Base-by-base conservation (phyloP, 2,113 vertebrate species). In the Cnemophilus loriae region DNA sequence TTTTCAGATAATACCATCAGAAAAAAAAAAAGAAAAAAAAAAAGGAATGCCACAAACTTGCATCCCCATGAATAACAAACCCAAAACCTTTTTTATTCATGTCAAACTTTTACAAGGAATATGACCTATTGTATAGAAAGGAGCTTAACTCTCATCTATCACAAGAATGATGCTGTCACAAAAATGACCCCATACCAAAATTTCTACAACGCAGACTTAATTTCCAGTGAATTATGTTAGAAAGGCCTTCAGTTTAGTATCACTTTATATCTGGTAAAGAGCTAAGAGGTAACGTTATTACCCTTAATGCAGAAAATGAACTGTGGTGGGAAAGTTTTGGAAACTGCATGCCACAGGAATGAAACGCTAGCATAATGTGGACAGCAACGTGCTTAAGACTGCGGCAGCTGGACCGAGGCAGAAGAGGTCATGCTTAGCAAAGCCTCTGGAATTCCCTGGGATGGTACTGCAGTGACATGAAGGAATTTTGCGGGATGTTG, bases 401-500 rank as follows among this genome's bases (percentile, higher is more conserved):
- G 39, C 2, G 3, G 63, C 4, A 6, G 83, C 37, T 64, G 79
- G 73, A 60, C 63, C 0, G 16, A 93, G 67, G 85, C 82, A 93
- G 71, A 53, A 83, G 65, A 92, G 69, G 92, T 96, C 85, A 92
- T 2, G 46, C 86, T 89, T 55, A 84, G 88, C 81, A 90, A 95
- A 88, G 69, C 85, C 73, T 90, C 52, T 78, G 84, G 95, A 96
- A 95, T 95, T 97, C 84, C 73, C 83, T 4, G 53, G 87, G 87
- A 94, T 8, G 23, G 59, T 50, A 65, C 46, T 63, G 49, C 61
- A 90, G 42, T n/a, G 84, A 91, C 46, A 6, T 1, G 27, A 87
- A 93, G 61, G 92, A 87, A 96, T 96, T 89, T 68, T 3, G 1
- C 64, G 37, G 89, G 92, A 71, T 80, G 71, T 16, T 94, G 60